Conservation (phyloP, 2,888 invertebrate species). For the Caenorhabditis sp. region DNA sequence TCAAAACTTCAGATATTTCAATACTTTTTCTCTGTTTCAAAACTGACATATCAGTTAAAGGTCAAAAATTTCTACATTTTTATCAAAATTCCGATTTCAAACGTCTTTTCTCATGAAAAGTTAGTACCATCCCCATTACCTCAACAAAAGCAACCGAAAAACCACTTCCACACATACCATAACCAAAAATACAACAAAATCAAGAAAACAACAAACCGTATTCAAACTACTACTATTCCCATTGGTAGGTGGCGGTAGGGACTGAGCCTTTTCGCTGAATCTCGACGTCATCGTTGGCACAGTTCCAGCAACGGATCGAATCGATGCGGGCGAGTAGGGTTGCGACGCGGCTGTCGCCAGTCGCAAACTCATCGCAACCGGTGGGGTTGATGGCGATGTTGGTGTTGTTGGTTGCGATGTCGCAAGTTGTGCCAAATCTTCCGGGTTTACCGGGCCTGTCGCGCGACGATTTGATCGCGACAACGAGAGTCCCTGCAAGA, state of each 20-base stretch:
- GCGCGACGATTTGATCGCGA: conserved; percentile 62
- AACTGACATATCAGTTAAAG: no score
- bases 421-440: conserved; percentile 42
- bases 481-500: conserved; percentile 51
- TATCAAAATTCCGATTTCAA: no score
- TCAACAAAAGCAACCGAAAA: no score
- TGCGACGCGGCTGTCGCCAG: conserved; percentile 21
- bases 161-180: background rate
- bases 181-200: conserved; percentile 4
- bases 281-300: conserved; percentile 29
- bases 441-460: conserved; percentile 65
- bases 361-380: conserved; percentile 26
- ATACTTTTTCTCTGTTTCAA: no score
- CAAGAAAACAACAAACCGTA: conserved; percentile 1
- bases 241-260: conserved; percentile 22
- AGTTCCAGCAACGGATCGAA: conserved; percentile 27
- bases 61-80: no score
- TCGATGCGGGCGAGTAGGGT: conserved; percentile 28
- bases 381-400: conserved; percentile 2
- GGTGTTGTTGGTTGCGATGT: background rate
- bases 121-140: no score
- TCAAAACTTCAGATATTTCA: no score
- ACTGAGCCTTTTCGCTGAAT: conserved; percentile 32
- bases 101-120: no score
- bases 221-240: conserved; percentile 11